Conservation (phyloP, 2,888 invertebrate species). For the Agrotis ipsilon region DNA sequence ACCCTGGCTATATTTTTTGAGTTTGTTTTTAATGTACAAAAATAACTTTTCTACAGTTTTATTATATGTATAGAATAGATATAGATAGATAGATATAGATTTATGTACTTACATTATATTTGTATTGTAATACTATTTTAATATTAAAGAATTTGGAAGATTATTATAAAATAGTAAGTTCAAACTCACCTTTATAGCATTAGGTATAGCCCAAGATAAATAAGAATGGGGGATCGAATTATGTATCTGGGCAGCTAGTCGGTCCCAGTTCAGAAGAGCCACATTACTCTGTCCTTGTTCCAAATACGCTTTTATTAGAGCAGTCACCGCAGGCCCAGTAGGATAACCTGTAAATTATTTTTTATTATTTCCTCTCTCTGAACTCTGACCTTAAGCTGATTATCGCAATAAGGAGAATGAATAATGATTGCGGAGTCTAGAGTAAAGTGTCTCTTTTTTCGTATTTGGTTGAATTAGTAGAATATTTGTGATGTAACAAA, state of each 20-base stretch:
- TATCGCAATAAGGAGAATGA: constrained; percentile 35
- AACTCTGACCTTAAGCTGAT: constrained; percentile 40
- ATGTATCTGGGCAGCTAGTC: constrained; percentile 75
- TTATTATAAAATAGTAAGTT: too few species aligned
- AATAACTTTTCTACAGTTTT: too few species aligned
- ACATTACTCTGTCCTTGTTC: constrained; percentile 78
- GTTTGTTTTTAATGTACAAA: too few species aligned
- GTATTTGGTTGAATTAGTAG: background rate
- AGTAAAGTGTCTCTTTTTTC: background rate
- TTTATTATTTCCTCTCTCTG: constrained; percentile 55
- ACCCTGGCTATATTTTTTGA: too few species aligned
- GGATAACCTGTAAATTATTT: constrained; percentile 77
- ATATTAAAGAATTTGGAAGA: too few species aligned
- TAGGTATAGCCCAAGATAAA: constrained; percentile 84
- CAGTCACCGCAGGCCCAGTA: constrained; percentile 79
- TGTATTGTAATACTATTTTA: too few species aligned
- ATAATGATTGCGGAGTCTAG: constrained; percentile 13
- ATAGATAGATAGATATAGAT: too few species aligned
- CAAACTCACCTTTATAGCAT: constrained; percentile 80
- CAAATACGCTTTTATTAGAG: constrained; percentile 76
- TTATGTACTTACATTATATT: too few species aligned
- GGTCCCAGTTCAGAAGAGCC: constrained; percentile 84
- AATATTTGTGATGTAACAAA: background rate
- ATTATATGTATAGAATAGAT: too few species aligned
- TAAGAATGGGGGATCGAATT: constrained; percentile 77